These are phyloP conservation scores for Eulemur mongoz DNA, from an alignment of 2,797 vertebrate genomes.

Conservation along the genomic window DNA sequence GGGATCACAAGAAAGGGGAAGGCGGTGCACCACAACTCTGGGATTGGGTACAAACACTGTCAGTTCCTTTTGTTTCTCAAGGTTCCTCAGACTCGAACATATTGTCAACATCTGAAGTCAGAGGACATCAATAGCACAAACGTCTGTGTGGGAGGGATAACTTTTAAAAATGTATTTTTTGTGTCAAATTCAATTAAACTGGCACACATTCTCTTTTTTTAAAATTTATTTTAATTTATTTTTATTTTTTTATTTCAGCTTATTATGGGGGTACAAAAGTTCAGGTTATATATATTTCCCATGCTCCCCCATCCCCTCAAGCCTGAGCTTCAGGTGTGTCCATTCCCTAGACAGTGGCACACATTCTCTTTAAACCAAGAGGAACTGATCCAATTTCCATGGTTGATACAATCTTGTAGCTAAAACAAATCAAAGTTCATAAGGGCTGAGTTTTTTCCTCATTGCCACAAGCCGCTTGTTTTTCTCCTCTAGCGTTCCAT, in stretches of 20 bases:
- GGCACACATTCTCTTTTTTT: neutral
- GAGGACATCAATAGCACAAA: neutral
- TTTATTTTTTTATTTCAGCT: too few species aligned
- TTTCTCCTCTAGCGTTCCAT: neutral
- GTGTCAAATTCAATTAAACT: conserved; percentile 3
- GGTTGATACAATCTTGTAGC: neutral
- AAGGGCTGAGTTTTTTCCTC: neutral
- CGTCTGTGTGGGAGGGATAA: neutral
- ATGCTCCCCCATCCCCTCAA: too few species aligned
- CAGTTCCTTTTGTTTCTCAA: conserved; percentile 63
- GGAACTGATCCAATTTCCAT: neutral
- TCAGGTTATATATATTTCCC: too few species aligned
- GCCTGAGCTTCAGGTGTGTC: too few species aligned
- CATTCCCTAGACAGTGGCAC: neutral
- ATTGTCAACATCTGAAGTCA: conserved; percentile 39
- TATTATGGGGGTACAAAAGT: too few species aligned
- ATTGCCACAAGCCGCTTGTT: neutral
- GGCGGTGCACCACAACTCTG: neutral
- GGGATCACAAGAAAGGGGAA: neutral
- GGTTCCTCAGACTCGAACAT: conserved; percentile 38
- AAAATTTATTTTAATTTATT: too few species aligned
- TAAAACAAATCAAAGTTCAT: conserved; percentile 30
- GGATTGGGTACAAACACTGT: neutral
- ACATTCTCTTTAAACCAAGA: neutral
- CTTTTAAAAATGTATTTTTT: conserved; percentile 4